Evolutionary conservation across 2,113 vertebrate genomes (phyloP).

Genomic region (Marmota monax): DNA sequence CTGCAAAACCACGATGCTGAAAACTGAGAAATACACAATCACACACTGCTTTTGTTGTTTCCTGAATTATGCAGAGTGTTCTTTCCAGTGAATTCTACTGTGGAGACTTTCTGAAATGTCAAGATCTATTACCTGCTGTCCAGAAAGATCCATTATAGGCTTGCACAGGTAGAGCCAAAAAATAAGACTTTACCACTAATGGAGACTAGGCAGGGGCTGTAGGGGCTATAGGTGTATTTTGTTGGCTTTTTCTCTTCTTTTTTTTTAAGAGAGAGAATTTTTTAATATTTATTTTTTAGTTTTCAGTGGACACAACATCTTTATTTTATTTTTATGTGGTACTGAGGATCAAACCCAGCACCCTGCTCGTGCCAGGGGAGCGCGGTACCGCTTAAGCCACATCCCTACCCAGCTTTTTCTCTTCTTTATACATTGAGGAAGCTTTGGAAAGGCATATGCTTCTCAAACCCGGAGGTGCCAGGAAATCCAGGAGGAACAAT

Average conservation of each 20-base stretch:
- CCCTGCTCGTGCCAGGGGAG: no score
- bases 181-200: not conserved
- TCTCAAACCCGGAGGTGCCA: not conserved
- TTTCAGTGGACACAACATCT: no score
- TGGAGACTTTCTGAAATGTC: conserved; percentile 36
- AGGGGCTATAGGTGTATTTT: not conserved
- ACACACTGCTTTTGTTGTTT: not conserved
- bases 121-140: conserved; percentile 19
- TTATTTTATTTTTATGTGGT: no score
- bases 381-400: no score
- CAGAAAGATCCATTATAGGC: not conserved
- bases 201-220: not conserved
- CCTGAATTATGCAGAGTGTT: not conserved
- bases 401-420: no score
- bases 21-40: not conserved
- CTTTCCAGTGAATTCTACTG: conserved; percentile 26
- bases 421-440: not conserved
- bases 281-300: no score
- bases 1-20: not conserved
- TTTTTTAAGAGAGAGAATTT: no score
- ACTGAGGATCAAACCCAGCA: no score
- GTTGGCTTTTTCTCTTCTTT: not conserved
- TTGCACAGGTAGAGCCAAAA: not conserved
- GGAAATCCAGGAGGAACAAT: not conserved
- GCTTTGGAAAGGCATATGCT: not conserved